Evolutionary conservation across 2,888 invertebrate species (phyloP).

Genomic region (Pteria penguin): DNA sequence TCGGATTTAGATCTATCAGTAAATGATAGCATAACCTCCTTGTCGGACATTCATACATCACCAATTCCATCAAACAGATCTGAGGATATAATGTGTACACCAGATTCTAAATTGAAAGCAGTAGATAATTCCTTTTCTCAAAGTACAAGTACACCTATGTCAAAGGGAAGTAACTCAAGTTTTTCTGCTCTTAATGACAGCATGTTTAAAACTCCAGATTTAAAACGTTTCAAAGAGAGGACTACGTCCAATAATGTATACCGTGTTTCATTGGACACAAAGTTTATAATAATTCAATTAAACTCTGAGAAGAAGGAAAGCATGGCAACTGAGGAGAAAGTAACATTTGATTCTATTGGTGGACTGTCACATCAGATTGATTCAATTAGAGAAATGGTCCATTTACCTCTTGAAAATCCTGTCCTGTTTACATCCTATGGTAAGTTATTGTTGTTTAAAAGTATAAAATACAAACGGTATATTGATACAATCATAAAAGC

Average conservation of each 20-base stretch:
- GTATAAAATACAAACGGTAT: not conserved
- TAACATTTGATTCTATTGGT: slow-evolving; percentile 59
- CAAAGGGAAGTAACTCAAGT: slow-evolving; percentile 8
- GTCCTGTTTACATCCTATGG: slow-evolving; percentile 65
- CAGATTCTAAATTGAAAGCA: too few species aligned
- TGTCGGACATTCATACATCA: slow-evolving; percentile 4
- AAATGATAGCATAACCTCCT: slow-evolving; percentile 1
- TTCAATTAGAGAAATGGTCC: slow-evolving; percentile 60
- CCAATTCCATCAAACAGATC: not conserved
- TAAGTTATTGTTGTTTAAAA: slow-evolving; percentile 29
- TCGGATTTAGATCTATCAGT: slow-evolving; percentile 42
- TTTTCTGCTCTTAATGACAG: not conserved
- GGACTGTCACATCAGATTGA: slow-evolving; percentile 67
- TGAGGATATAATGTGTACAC: too few species aligned
- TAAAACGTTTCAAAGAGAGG: not conserved
- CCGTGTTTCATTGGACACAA: slow-evolving; percentile 50
- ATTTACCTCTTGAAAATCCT: slow-evolving; percentile 63
- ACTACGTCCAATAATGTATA: slow-evolving; percentile 30
- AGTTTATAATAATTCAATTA: slow-evolving; percentile 35
- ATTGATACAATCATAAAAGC: not conserved
- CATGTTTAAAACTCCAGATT: slow-evolving; percentile 43
- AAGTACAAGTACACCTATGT: not conserved
- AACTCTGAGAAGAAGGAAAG: not conserved
- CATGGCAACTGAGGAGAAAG: not conserved
- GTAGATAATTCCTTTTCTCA: not conserved